Percentiles rank a stretch among this genome's conserved stretches.
Conservation (phyloP, 2,888 invertebrate species). For the Coenonympha glycerion region DNA sequence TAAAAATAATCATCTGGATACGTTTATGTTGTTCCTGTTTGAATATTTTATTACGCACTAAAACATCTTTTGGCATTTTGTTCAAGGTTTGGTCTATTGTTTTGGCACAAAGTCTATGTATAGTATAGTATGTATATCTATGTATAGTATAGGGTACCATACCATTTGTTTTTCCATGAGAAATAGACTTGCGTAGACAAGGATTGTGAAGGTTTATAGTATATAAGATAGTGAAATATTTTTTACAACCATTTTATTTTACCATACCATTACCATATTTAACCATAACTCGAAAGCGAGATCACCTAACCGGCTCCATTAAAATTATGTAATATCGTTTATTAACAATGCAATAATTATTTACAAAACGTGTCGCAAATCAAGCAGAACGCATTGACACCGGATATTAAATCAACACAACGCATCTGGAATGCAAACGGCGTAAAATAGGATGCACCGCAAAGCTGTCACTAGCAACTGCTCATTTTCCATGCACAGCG, state of each 20-base stretch:
- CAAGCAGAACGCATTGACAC: not conserved
- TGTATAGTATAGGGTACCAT: too few relatives aligned
- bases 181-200: too few relatives aligned
- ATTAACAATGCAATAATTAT: too few relatives aligned
- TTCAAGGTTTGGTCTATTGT: not conserved
- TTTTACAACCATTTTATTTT: too few relatives aligned
- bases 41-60: not conserved
- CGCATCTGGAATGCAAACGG: conserved; percentile 9
- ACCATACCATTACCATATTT: too few relatives aligned
- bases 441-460: conserved; percentile 13
- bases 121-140: too few relatives aligned
- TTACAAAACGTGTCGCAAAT: not conserved
- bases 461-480: conserved; percentile 11
- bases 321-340: not conserved
- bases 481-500: conserved; percentile 10
- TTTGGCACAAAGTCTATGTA: not conserved
- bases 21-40: not conserved
- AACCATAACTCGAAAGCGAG: too few relatives aligned
- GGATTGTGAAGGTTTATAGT: too few relatives aligned
- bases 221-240: too few relatives aligned
- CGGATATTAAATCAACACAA: conserved; percentile 2
- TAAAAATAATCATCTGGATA: not conserved
- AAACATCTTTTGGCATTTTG: not conserved
- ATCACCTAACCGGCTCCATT: too few relatives aligned
- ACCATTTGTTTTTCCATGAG: too few relatives aligned